These are phyloP conservation scores for Premnoplex brunnescens DNA, from an alignment of 2,797 vertebrate species.

Conservation along the genomic window DNA sequence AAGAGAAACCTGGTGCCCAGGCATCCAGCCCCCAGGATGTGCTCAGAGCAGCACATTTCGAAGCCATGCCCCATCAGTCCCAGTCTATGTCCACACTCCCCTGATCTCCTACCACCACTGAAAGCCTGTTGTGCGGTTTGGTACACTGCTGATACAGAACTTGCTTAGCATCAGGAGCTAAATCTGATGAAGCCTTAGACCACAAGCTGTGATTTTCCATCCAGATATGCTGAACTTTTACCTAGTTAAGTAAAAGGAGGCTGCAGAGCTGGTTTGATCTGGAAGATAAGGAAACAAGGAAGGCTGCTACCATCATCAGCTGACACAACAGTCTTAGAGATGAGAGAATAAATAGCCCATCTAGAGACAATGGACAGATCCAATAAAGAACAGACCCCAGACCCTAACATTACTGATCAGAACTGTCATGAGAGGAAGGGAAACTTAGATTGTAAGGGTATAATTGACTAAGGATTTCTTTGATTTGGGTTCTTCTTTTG, in stretches of 20 bases:
- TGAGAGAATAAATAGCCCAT: background rate
- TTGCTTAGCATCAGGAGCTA: background rate
- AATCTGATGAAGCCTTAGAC: background rate
- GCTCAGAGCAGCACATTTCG: background rate
- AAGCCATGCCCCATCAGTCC: background rate
- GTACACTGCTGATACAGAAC: background rate
- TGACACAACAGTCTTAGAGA: background rate
- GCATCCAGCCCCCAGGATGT: background rate
- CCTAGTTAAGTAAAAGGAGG: background rate
- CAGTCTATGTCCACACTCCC: background rate
- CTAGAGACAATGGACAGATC: background rate
- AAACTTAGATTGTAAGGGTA: background rate
- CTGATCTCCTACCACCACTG: background rate
- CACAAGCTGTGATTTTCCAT: background rate
- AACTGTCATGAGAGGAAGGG: background rate
- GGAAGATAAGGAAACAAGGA: background rate
- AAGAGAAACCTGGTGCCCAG: background rate
- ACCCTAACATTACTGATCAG: background rate
- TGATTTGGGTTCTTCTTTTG: background rate
- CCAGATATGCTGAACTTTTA: background rate
- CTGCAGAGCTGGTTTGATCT: background rate
- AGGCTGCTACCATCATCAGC: background rate
- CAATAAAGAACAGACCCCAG: background rate
- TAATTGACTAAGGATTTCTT: background rate
- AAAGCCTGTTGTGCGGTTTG: background rate